Conservation (phyloP, 2,797 vertebrate genomes). For the Hozukius guyotensis region DNA sequence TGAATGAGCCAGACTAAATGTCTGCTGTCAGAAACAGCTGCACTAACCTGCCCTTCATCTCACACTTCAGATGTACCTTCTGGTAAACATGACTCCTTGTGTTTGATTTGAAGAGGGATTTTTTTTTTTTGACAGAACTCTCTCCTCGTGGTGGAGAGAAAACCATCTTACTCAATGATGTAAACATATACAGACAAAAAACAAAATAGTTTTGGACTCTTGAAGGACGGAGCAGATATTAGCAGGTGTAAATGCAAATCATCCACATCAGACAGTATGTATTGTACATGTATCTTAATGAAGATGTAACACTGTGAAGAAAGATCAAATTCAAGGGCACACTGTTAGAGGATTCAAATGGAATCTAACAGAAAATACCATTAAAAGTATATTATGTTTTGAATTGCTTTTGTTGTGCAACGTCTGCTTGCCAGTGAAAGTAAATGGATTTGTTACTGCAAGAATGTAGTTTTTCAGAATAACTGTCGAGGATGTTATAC, state of each 20-base stretch:
- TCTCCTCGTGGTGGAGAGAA: not conserved
- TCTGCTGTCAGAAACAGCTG: slow-evolving; percentile 11
- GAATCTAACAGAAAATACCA: not conserved
- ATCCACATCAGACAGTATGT: slow-evolving; percentile 5
- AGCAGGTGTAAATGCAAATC: slow-evolving; percentile 28
- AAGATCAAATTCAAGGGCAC: slow-evolving; percentile 10
- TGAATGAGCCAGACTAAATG: slow-evolving; percentile 1
- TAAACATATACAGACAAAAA: not conserved
- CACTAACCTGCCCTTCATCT: not conserved
- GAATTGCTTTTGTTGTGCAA: not conserved
- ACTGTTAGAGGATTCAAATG: not conserved
- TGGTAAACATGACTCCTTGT: not conserved
- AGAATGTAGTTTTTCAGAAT: not conserved
- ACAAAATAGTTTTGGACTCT: not conserved
- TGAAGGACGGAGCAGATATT: not conserved
- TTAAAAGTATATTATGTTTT: not conserved
- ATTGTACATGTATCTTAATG: not conserved
- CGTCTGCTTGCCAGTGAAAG: not conserved
- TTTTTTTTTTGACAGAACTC: not conserved
- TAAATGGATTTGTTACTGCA: slow-evolving; percentile 14
- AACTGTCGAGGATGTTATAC: not conserved
- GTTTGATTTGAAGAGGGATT: not conserved
- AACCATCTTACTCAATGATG: slow-evolving; percentile 7
- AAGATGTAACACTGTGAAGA: slow-evolving; percentile 4
- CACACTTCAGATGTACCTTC: not conserved